A percentile compares a stretch with the other conserved stretches of the same genome.
These are phyloP conservation scores for Danio aesculapii DNA, from an alignment of 2,797 vertebrate genomes.

Conservation along the genomic window DNA sequence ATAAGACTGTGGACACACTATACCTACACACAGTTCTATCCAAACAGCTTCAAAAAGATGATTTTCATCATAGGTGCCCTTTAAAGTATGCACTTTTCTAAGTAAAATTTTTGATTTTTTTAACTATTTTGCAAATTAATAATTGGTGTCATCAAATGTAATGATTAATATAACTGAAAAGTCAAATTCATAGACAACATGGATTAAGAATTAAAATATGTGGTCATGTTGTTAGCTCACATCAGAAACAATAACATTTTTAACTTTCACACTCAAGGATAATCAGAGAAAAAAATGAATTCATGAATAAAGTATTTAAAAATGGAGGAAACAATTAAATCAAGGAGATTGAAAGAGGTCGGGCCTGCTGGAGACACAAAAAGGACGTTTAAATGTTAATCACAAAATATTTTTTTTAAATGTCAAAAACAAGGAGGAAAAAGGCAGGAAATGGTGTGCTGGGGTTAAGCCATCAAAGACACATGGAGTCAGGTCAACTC, in stretches of 20 bases:
- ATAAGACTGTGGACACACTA: too few species aligned
- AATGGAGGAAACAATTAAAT: constrained; percentile 64
- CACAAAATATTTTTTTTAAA: constrained; percentile 22
- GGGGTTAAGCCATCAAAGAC: constrained; percentile 62
- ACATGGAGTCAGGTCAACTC: constrained; percentile 57
- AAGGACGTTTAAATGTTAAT: constrained; percentile 60
- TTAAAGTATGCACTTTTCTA: not conserved
- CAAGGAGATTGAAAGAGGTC: constrained; percentile 62
- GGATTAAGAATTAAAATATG: not conserved
- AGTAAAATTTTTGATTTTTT: not conserved
- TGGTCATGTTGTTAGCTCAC: constrained; percentile 25
- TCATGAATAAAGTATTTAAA: constrained; percentile 38
- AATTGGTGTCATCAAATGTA: not conserved
- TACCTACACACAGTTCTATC: too few species aligned
- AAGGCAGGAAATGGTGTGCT: constrained; percentile 66
- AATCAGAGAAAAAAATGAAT: not conserved
- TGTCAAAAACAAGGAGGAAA: constrained; percentile 47
- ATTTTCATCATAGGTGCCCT: too few species aligned
- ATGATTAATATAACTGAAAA: not conserved
- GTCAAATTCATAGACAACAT: not conserved
- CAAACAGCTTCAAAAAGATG: too few species aligned
- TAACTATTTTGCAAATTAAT: not conserved
- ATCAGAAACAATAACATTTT: constrained; percentile 23
- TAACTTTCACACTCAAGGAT: not conserved
- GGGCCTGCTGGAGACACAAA: constrained; percentile 54